Conservation (phyloP, 2,113 vertebrate species). For the Tonatia bakeri region DNA sequence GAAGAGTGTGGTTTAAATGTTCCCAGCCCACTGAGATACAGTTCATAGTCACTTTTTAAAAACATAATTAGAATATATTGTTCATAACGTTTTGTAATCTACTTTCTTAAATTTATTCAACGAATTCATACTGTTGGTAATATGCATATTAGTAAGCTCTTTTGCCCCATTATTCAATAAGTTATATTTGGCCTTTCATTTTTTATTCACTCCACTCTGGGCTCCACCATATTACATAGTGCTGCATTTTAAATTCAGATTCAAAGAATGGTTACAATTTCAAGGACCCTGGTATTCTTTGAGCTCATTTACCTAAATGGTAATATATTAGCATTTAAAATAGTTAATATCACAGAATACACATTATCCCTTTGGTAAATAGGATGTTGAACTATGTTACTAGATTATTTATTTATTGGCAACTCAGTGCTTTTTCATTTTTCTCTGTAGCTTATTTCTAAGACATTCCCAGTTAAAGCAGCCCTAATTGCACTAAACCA, state of each 20-base stretch:
- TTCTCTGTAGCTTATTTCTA: conserved; percentile 60
- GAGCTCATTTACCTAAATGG: conserved; percentile 53
- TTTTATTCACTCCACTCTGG: background rate
- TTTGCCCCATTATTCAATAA: background rate
- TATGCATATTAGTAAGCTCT: background rate
- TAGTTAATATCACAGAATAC: conserved; percentile 66
- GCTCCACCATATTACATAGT: background rate
- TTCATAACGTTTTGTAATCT: background rate
- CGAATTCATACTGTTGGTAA: background rate
- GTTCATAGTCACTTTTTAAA: background rate
- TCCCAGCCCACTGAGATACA: background rate
- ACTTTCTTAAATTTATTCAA: background rate
- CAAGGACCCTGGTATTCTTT: conserved; percentile 30
- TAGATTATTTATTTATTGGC: conserved; percentile 48
- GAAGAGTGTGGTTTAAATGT: background rate
- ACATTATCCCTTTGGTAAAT: conserved; percentile 36
- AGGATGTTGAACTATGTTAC: conserved; percentile 48
- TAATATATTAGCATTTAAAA: conserved; percentile 62
- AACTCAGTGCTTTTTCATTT: conserved; percentile 62
- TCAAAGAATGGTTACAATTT: conserved; percentile 18
- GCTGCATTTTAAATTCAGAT: conserved; percentile 33
- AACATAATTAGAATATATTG: background rate
- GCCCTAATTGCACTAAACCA: conserved; percentile 60
- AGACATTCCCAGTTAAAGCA: conserved; percentile 57
- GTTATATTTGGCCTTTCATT: background rate